A percentile compares a stretch with the other conserved stretches of the same genome.
phyloP scores from a whole-genome alignment of 2,888 invertebrate species.

The Drepanosiphum platanoidis region DNA sequence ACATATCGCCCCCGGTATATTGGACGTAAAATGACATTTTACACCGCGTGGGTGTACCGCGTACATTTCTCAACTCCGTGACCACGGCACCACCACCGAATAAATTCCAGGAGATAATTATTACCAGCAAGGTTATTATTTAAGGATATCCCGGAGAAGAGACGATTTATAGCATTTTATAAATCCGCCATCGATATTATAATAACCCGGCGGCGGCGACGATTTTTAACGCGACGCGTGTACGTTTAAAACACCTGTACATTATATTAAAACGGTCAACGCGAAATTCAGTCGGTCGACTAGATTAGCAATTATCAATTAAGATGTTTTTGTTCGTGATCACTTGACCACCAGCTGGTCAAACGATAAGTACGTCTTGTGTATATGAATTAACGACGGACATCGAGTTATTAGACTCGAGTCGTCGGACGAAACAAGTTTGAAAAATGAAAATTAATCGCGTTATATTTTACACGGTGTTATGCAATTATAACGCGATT shows the following conservation, averaged over 20 bases:
- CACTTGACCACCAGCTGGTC: too few relatives aligned
- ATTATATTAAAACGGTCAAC: too few relatives aligned
- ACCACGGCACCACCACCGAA: not conserved
- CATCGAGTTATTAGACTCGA: not conserved
- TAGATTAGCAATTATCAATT: too few relatives aligned
- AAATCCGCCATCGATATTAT: too few relatives aligned
- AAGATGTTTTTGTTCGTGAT: too few relatives aligned
- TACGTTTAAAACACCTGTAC: too few relatives aligned
- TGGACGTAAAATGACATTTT: not conserved
- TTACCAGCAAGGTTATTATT: not conserved
- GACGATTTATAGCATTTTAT: not conserved
- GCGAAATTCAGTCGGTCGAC: too few relatives aligned
- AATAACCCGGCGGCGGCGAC: too few relatives aligned
- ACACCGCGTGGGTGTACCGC: conserved; percentile 2
- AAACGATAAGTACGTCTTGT: too few relatives aligned
- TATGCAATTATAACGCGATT: not conserved
- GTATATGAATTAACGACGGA: too few relatives aligned
- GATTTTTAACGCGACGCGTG: too few relatives aligned
- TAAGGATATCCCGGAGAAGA: not conserved
- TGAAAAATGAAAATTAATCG: not conserved
- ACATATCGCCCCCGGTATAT: not conserved
- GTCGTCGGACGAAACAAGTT: not conserved
- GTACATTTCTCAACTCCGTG: conserved; percentile 7
- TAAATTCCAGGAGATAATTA: not conserved
- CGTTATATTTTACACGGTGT: not conserved